These are phyloP conservation scores for Oikopleura vanhoeffeni DNA, from an alignment of 23 tunicate genomes.

Conservation along the genomic window DNA sequence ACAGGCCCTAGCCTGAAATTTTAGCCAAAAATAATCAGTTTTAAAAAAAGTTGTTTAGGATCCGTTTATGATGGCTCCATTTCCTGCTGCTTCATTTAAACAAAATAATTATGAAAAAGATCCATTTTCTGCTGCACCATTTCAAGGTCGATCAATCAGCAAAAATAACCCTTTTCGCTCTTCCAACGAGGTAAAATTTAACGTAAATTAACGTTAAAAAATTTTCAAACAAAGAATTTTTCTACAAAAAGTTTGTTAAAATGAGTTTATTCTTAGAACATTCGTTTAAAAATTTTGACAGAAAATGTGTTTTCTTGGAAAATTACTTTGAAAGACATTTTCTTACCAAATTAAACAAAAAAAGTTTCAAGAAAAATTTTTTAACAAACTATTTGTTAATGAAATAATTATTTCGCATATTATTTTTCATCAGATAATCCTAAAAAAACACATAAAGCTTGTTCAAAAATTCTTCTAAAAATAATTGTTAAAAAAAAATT, in stretches of 20 bases:
- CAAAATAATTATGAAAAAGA: not conserved
- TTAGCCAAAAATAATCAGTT: not conserved
- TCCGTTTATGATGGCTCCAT: constrained; percentile 11
- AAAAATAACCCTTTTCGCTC: not conserved
- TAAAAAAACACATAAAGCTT: too few relatives aligned
- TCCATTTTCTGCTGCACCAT: not conserved
- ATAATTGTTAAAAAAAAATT: too few relatives aligned
- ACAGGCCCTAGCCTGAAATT: too few relatives aligned
- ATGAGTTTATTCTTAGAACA: not conserved
- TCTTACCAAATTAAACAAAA: not conserved
- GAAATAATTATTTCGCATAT: too few relatives aligned
- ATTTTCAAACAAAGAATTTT: not conserved
- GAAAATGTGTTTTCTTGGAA: too few relatives aligned
- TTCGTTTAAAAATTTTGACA: too few relatives aligned
- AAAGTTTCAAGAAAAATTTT: not conserved
- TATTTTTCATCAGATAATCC: too few relatives aligned
- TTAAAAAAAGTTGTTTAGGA: not conserved
- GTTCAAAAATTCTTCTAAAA: too few relatives aligned
- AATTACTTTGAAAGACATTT: too few relatives aligned
- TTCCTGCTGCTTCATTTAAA: not conserved
- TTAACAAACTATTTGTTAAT: too few relatives aligned
- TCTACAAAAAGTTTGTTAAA: not conserved
- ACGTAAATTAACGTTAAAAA: too few relatives aligned
- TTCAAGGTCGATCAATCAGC: not conserved
- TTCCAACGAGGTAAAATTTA: not conserved